phyloP scores from a whole-genome alignment of 2,797 vertebrate genomes.

The Propithecus deckenii region DNA sequence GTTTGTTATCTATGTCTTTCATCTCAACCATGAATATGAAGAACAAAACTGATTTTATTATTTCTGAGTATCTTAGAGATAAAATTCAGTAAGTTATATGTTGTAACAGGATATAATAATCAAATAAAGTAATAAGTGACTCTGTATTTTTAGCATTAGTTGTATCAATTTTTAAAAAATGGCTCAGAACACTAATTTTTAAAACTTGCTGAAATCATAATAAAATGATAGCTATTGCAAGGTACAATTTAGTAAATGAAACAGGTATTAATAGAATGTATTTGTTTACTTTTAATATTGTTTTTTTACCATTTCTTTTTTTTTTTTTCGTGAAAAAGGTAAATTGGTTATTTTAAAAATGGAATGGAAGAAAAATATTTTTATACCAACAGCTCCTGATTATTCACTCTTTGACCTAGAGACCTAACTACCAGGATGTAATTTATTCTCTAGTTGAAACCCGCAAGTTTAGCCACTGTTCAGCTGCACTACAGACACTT shows the following conservation, averaged over 20 bases:
- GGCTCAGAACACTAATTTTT: not conserved
- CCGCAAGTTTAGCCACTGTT: not conserved
- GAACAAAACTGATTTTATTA: not conserved
- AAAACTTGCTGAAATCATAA: slow-evolving; percentile 9
- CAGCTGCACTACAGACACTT: not conserved
- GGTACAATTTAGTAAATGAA: not conserved
- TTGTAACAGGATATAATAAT: not conserved
- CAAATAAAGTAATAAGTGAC: not conserved
- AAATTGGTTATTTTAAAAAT: slow-evolving; percentile 1
- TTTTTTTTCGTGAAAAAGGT: not conserved
- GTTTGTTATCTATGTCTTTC: not conserved
- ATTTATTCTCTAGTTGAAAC: not conserved
- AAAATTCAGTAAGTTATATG: slow-evolving; percentile 1
- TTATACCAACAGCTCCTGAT: not conserved
- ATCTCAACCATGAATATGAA: not conserved
- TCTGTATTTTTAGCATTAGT: slow-evolving; percentile 12
- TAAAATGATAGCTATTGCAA: not conserved
- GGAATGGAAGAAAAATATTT: not conserved
- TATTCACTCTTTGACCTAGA: not conserved
- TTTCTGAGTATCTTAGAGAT: not conserved
- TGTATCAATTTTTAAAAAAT: not conserved
- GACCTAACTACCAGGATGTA: not conserved
- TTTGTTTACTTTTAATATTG: not conserved
- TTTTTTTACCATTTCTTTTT: not conserved
- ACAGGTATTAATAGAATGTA: not conserved